These are phyloP conservation scores for Calliscelio sp. DNA, from an alignment of 2,888 invertebrate species.

Conservation along the genomic window DNA sequence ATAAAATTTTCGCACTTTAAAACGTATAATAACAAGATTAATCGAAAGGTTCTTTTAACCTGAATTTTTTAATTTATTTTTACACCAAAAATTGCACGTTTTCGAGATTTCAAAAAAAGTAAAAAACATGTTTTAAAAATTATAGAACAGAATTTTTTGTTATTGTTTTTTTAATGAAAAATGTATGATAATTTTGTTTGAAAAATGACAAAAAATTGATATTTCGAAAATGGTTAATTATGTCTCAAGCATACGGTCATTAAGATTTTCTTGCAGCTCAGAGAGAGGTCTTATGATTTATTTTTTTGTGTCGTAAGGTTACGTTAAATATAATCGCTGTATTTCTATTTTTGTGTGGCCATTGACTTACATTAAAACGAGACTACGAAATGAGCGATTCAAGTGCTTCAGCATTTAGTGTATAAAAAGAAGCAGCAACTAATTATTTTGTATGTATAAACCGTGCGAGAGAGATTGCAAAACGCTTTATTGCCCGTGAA, in stretches of 20 bases:
- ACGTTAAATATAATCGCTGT: slow-evolving; percentile 54
- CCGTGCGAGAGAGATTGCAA: no score
- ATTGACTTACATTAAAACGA: slow-evolving; percentile 54
- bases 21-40: slow-evolving; percentile 2
- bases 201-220: no score
- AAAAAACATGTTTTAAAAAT: no score
- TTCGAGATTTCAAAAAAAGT: no score
- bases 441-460: not conserved
- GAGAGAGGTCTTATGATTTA: slow-evolving; percentile 35
- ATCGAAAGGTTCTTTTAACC: not conserved
- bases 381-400: slow-evolving; percentile 38
- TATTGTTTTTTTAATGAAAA: no score
- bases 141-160: no score
- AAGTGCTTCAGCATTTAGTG: not conserved
- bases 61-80: no score
- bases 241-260: no score
- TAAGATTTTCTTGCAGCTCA: slow-evolving; percentile 20
- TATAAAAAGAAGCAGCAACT: slow-evolving; percentile 15
- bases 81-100: no score
- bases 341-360: slow-evolving; percentile 58
- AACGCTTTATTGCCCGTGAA: slow-evolving; percentile 19
- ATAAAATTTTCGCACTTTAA: slow-evolving; percentile 76
- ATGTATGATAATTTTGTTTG: no score
- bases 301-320: slow-evolving; percentile 53
- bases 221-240: no score